Conservation (phyloP, 2,113 vertebrate species). For the Apodemus speciosus region DNA sequence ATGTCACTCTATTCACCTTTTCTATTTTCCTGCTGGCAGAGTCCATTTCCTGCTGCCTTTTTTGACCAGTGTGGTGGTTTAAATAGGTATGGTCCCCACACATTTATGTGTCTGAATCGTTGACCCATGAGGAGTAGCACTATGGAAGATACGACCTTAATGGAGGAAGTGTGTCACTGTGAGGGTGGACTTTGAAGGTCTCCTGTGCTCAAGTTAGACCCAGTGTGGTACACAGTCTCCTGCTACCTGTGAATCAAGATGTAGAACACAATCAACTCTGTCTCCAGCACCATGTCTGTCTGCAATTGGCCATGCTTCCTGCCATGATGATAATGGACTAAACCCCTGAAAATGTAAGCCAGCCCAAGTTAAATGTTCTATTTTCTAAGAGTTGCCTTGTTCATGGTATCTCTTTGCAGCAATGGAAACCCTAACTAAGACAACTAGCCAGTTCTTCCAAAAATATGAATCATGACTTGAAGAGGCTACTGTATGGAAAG, state of each 20-base stretch:
- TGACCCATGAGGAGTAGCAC: not conserved
- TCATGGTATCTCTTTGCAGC: not conserved
- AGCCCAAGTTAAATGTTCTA: not conserved
- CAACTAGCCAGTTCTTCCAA: constrained; percentile 15
- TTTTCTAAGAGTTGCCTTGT: not conserved
- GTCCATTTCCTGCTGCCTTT: not conserved
- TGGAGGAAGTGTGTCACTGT: not conserved
- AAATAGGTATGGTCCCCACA: not conserved
- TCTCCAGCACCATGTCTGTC: not conserved
- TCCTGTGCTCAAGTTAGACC: not conserved
- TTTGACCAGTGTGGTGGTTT: not conserved
- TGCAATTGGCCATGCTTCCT: not conserved
- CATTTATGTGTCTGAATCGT: not conserved
- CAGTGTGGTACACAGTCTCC: not conserved
- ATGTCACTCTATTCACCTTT: constrained; percentile 19
- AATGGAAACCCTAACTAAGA: not conserved
- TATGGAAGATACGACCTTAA: not conserved
- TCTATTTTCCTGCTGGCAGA: constrained; percentile 8
- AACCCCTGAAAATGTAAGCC: not conserved
- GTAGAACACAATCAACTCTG: not conserved
- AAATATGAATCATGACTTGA: constrained; percentile 29
- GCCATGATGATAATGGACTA: not conserved
- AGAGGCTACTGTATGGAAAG: not conserved
- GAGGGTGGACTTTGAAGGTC: not conserved
- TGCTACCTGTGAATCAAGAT: not conserved